These are phyloP conservation scores for Eulithis prunata DNA, from an alignment of 2,888 invertebrate genomes.

Conservation along the genomic window DNA sequence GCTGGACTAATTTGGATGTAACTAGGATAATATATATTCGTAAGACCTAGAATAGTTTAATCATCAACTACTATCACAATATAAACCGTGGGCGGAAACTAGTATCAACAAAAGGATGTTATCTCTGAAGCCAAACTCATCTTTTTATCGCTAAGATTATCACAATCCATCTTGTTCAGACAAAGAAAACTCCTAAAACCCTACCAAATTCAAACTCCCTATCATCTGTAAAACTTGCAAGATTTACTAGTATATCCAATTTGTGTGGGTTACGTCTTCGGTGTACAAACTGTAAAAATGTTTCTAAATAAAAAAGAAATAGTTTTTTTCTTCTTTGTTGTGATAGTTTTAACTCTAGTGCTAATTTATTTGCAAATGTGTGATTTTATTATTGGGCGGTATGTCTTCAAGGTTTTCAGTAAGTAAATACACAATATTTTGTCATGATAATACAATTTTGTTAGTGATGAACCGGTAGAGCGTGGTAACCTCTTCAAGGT, in stretches of 20 bases:
- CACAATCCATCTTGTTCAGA: constrained; percentile 16
- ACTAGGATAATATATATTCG: no score
- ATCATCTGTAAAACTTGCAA: neutral
- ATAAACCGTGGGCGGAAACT: neutral
- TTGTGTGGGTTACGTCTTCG: constrained; percentile 7
- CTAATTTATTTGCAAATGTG: constrained; percentile 68
- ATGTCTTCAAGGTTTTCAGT: constrained; percentile 67
- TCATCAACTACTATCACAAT: no score
- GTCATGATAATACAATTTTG: no score
- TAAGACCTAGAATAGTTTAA: no score
- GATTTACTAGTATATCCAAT: neutral
- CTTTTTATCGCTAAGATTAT: constrained; percentile 16
- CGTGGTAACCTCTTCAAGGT: no score
- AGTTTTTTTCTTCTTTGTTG: constrained; percentile 58
- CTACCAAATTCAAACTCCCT: constrained; percentile 6
- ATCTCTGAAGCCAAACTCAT: constrained; percentile 6
- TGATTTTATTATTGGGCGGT: constrained; percentile 63
- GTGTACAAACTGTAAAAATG: constrained; percentile 51
- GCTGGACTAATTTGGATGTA: no score
- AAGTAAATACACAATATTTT: constrained; percentile 48
- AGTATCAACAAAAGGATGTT: neutral
- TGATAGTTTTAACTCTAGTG: constrained; percentile 57
- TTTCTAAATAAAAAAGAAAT: constrained; percentile 61
- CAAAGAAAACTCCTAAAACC: constrained; percentile 12
- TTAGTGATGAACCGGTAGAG: no score